Conservation (phyloP, 1,140 invertebrate genomes). For the Piezodorus guildinii region DNA sequence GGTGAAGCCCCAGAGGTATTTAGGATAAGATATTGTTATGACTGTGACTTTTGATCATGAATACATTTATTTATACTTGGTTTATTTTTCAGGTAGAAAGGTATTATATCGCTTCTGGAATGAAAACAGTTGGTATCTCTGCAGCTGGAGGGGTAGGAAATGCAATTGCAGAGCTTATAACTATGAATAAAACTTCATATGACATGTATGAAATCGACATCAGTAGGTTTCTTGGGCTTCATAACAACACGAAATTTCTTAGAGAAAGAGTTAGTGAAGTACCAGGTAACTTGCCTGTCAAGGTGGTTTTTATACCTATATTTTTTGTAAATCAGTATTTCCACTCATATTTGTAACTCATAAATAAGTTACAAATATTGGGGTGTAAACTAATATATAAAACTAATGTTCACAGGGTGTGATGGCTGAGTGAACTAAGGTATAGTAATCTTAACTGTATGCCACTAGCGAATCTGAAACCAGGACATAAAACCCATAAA, state of each 20-base stretch:
- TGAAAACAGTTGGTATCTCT: constrained; percentile 87
- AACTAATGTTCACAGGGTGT: too few species aligned
- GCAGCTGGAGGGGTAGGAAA: constrained; percentile 89
- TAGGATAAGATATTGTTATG: too few species aligned
- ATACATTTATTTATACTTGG: not conserved
- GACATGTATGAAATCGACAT: constrained; percentile 89
- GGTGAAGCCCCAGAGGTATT: constrained; percentile 80
- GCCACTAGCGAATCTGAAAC: too few species aligned
- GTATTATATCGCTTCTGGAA: constrained; percentile 90
- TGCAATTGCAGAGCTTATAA: constrained; percentile 78
- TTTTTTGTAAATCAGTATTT: too few species aligned
- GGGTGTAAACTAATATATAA: too few species aligned
- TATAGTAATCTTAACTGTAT: too few species aligned
- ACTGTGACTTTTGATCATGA: not conserved
- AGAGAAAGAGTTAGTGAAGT: constrained; percentile 87
- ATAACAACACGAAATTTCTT: constrained; percentile 92
- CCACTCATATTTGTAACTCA: too few species aligned
- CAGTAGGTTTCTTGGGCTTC: constrained; percentile 81
- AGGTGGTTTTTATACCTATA: too few species aligned
- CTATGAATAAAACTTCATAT: constrained; percentile 65
- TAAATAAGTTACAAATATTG: too few species aligned
- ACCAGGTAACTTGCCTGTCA: constrained; percentile 46
- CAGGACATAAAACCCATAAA: too few species aligned
- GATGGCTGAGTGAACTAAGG: too few species aligned
- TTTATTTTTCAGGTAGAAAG: constrained; percentile 57